A percentile compares a stretch with the other conserved stretches of the same genome.
Conservation (phyloP, 1,140 invertebrate genomes). For the Carposina sasakii region DNA sequence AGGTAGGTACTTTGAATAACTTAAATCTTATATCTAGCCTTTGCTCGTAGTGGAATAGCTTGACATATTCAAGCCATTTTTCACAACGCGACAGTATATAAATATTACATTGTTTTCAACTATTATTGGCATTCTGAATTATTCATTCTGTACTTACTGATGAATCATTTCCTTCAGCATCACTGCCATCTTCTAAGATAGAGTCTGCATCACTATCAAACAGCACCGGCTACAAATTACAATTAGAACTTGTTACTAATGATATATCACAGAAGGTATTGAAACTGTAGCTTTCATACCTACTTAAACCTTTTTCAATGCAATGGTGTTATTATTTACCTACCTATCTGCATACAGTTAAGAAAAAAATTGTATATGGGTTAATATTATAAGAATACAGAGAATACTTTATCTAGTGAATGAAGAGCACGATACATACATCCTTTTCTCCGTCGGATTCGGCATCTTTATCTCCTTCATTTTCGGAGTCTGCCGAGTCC, state of each 20-base stretch:
- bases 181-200: conserved; percentile 39
- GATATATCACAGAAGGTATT: background rate
- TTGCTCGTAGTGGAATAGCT: too few species aligned
- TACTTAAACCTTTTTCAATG: background rate
- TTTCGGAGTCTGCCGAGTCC: conserved; percentile 55
- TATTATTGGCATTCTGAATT: background rate
- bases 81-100: background rate
- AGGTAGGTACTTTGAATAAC: too few species aligned
- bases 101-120: background rate
- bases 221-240: conserved; percentile 41
- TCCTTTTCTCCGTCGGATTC: conserved; percentile 49
- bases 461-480: conserved; percentile 24
- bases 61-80: background rate
- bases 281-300: background rate
- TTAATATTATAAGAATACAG: background rate
- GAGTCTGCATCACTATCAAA: conserved; percentile 52
- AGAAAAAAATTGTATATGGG: conserved; percentile 3
- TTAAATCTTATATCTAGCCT: too few species aligned
- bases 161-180: conserved; percentile 23
- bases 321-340: background rate
- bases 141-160: conserved; percentile 27
- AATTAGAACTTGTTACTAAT: background rate
- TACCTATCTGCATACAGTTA: background rate
- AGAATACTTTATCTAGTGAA: too few species aligned
- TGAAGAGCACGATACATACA: too few species aligned